phyloP scores from a whole-genome alignment of 2,888 invertebrate genomes.

The Drosophila lacicola region DNA sequence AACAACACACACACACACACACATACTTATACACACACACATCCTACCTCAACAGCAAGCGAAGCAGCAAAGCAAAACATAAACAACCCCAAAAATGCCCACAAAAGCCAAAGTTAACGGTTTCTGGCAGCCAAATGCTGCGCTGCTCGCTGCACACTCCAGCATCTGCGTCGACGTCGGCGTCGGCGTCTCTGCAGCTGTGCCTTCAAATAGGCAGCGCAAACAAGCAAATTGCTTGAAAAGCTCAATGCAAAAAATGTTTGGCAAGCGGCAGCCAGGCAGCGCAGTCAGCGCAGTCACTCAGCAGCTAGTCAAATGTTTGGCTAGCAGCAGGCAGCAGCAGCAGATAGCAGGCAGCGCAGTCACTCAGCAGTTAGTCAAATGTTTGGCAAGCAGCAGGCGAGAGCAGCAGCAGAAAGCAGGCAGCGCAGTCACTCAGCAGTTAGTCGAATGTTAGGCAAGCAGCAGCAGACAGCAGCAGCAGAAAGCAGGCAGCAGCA shows the following conservation, averaged over 20 bases:
- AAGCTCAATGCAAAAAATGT: conserved; percentile 74
- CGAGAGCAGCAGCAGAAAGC: no score
- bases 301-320: no score
- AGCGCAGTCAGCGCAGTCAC: no score
- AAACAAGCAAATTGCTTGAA: conserved; percentile 59
- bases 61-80: conserved; percentile 70
- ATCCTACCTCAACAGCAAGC: conserved; percentile 73
- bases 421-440: no score
- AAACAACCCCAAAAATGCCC: conserved; percentile 74
- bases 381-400: no score
- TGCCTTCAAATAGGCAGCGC: conserved; percentile 64
- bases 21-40: conserved; percentile 3
- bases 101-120: conserved; percentile 41
- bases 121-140: conserved; percentile 18
- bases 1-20: conserved; percentile 1
- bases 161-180: conserved; percentile 6
- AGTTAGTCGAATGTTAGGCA: no score
- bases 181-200: conserved; percentile 15
- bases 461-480: not conserved
- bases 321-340: no score
- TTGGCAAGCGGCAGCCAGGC: conserved; percentile 22
- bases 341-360: no score
- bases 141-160: conserved; percentile 19
- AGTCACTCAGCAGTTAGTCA: no score
- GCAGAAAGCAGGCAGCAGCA: not conserved